A percentile compares a stretch with the other conserved stretches of the same genome.
Conservation (phyloP, 2,797 vertebrate genomes). For the Enteromius viviparus region DNA sequence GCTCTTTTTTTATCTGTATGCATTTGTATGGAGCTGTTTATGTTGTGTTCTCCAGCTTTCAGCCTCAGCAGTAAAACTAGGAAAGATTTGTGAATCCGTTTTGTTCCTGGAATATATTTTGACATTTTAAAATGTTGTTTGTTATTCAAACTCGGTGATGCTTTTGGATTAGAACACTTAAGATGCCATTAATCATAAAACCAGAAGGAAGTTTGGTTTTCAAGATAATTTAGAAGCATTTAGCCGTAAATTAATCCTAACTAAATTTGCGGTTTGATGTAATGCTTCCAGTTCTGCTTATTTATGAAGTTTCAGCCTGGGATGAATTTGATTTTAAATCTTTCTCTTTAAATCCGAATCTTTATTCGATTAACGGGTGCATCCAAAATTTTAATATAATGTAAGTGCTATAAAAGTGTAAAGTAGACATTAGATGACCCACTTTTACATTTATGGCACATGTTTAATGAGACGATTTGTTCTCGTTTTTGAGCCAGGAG, state of each 20-base stretch:
- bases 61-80: background rate
- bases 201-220: conserved; percentile 7
- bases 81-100: background rate
- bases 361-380: too few relatives aligned
- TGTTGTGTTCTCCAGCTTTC: background rate
- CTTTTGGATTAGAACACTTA: background rate
- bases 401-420: conserved; percentile 2
- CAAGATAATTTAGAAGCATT: conserved; percentile 9
- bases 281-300: background rate
- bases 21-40: background rate
- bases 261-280: background rate
- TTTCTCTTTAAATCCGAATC: background rate
- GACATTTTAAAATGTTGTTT: conserved; percentile 6
- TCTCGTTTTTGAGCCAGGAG: background rate
- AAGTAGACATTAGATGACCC: conserved; percentile 1
- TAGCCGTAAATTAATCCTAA: background rate
- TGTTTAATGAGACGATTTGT: conserved; percentile 15
- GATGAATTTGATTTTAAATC: background rate
- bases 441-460: conserved; percentile 9
- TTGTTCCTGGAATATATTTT: background rate
- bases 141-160: background rate
- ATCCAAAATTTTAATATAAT: background rate
- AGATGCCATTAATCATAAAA: background rate
- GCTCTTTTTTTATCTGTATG: background rate
- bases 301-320: conserved; percentile 1